Percentiles rank a stretch among this genome's conserved stretches.
These are phyloP conservation scores for Harpalus rufipes DNA, from an alignment of 2,888 invertebrate species.

Conservation along the genomic window DNA sequence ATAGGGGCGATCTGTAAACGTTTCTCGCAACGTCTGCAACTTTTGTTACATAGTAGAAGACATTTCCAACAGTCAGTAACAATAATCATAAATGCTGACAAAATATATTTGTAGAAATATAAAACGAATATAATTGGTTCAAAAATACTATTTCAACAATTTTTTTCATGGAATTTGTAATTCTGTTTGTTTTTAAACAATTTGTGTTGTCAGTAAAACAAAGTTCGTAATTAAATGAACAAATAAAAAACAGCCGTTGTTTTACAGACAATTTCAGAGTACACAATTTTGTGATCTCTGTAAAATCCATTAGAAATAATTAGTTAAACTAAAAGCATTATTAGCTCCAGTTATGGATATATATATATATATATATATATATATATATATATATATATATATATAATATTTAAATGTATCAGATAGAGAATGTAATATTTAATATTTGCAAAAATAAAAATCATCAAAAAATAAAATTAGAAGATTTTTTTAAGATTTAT, in stretches of 20 bases:
- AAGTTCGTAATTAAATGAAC: background rate
- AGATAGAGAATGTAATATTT: too few relatives aligned
- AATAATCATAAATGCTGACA: background rate
- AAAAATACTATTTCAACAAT: too few relatives aligned
- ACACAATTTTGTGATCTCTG: background rate
- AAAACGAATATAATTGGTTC: too few relatives aligned
- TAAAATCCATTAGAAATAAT: background rate
- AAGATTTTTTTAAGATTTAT: too few relatives aligned
- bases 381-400: too few relatives aligned
- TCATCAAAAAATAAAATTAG: too few relatives aligned
- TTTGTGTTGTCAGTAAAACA: background rate
- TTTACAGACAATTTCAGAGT: background rate
- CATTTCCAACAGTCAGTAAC: background rate
- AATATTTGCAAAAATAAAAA: too few relatives aligned
- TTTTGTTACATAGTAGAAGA: background rate
- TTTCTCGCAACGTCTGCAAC: too few relatives aligned
- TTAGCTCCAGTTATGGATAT: background rate
- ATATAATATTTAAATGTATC: too few relatives aligned
- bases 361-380: too few relatives aligned
- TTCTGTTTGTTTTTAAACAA: background rate
- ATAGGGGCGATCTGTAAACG: too few relatives aligned
- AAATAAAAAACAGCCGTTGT: background rate
- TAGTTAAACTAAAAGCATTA: background rate
- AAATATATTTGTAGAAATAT: background rate
- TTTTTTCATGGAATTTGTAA: too few relatives aligned